phyloP scores from a whole-genome alignment of 2,113 vertebrate genomes.

The Paramormyrops kingsleyae region DNA sequence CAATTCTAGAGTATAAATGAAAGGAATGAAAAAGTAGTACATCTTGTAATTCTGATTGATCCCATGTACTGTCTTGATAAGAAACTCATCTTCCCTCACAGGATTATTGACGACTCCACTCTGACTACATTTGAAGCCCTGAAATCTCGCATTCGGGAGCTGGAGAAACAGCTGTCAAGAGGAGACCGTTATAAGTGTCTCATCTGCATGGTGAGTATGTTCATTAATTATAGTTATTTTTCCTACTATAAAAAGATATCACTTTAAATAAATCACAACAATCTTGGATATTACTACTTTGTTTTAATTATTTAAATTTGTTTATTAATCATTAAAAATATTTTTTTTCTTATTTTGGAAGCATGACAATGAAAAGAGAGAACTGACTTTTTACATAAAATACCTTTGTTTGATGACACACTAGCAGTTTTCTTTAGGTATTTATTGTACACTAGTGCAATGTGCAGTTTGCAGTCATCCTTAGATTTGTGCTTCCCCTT shows the following conservation, averaged over 20 bases:
- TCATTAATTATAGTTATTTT: not conserved
- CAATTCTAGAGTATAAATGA: not conserved
- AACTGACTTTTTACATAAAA: not conserved
- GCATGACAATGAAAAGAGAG: not conserved
- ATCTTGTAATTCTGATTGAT: not conserved
- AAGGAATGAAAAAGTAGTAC: not conserved
- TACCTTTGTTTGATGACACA: not conserved
- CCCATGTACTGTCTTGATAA: not conserved
- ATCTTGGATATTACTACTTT: not conserved
- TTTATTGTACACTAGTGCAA: not conserved
- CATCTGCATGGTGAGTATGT: slow-evolving; percentile 93
- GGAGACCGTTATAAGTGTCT: slow-evolving; percentile 99
- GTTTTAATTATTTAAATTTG: not conserved
- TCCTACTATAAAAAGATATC: not conserved
- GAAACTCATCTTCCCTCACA: slow-evolving; percentile 37
- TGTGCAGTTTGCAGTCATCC: not conserved
- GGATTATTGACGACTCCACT: slow-evolving; percentile 94
- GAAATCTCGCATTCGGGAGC: slow-evolving; percentile 96
- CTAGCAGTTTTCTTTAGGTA: not conserved
- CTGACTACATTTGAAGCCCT: slow-evolving; percentile 95
- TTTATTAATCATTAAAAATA: not conserved
- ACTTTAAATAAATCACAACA: not conserved
- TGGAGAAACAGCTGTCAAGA: slow-evolving; percentile 94
- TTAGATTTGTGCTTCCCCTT: not conserved
- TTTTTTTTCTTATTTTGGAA: not conserved